Evolutionary conservation across 1,140 invertebrate species (phyloP).

Genomic region (Atopsyche davidsoni): DNA sequence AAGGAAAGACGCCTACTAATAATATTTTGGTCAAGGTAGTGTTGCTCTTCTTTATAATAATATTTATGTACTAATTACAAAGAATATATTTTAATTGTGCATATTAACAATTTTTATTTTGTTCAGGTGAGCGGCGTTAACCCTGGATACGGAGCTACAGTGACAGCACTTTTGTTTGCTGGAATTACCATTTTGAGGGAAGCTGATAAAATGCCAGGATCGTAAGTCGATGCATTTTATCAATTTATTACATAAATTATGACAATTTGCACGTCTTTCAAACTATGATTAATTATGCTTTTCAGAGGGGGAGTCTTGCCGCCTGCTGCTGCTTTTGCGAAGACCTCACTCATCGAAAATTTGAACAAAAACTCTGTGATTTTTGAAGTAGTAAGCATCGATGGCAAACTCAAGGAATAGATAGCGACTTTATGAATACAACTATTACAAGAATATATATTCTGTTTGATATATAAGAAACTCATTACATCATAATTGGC

Average conservation of each 20-base stretch:
- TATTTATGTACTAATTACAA: not conserved
- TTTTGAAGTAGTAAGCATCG: no score
- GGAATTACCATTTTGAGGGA: slow-evolving; percentile 74
- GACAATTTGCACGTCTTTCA: not conserved
- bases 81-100: no score
- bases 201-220: slow-evolving; percentile 61
- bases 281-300: slow-evolving; percentile 18
- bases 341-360: slow-evolving; percentile 58
- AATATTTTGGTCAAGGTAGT: slow-evolving; percentile 56
- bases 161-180: slow-evolving; percentile 61
- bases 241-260: not conserved
- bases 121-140: slow-evolving; percentile 53
- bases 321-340: slow-evolving; percentile 50
- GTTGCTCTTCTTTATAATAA: not conserved
- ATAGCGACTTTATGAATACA: no score
- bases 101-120: no score
- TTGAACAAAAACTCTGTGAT: slow-evolving; percentile 54
- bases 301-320: slow-evolving; percentile 48
- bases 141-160: slow-evolving; percentile 80
- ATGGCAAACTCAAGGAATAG: no score
- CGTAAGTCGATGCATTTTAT: not conserved
- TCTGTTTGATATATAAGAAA: no score
- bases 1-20: slow-evolving; percentile 58
- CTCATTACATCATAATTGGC: no score
- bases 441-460: no score